phyloP scores from a whole-genome alignment of 2,888 invertebrate species.

The Mayetiola destructor region DNA sequence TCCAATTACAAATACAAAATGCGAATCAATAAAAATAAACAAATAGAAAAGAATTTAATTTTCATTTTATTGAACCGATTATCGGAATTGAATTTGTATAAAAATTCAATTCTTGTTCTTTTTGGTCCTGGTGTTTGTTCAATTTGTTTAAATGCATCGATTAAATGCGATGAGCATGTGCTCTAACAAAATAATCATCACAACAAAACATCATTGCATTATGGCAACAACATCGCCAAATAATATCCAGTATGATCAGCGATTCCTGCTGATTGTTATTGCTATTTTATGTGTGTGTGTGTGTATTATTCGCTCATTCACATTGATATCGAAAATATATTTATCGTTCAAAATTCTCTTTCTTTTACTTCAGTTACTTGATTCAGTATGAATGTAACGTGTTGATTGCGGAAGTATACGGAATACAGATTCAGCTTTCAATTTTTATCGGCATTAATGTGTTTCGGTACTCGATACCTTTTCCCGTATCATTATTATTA shows the following conservation, averaged over 20 bases:
- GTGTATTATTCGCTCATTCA: not conserved
- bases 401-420: slow-evolving; percentile 2
- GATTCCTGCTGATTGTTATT: not conserved
- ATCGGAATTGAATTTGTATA: not conserved
- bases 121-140: not conserved
- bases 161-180: not conserved
- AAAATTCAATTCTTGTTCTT: no score
- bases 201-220: not conserved
- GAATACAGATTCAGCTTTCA: not conserved
- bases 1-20: no score
- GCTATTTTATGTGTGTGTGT: not conserved
- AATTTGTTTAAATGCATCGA: not conserved
- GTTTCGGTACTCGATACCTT: no score
- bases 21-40: no score
- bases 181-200: not conserved
- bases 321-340: no score
- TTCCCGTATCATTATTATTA: no score
- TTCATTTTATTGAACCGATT: not conserved
- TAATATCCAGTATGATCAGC: no score
- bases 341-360: no score
- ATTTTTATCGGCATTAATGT: not conserved
- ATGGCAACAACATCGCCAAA: no score
- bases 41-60: not conserved
- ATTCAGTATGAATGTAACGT: no score
- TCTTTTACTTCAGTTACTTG: no score